Conservation (phyloP, 2,113 vertebrate species). For the Micronycteris hirsuta region DNA sequence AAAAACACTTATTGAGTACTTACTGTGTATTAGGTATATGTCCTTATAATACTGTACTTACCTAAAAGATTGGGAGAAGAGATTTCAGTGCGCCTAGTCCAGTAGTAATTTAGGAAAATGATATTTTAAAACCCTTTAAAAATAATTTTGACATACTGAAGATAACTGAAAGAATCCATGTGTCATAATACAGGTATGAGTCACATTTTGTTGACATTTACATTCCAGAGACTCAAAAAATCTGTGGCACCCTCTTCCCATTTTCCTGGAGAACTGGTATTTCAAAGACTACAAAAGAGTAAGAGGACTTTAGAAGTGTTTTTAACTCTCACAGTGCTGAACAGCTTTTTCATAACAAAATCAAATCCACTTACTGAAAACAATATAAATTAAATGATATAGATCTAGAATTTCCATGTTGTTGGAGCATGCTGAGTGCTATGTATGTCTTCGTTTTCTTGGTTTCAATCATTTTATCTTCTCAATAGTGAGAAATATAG, state of each 20-base stretch:
- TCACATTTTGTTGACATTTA: background rate
- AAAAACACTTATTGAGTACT: background rate
- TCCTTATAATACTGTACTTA: background rate
- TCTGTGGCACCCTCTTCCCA: background rate
- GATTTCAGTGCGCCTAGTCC: background rate
- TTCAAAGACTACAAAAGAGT: background rate
- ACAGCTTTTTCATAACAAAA: background rate
- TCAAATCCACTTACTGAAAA: background rate
- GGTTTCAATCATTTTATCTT: background rate
- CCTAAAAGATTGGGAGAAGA: background rate
- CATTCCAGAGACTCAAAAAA: background rate
- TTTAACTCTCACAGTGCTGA: background rate
- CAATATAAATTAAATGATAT: background rate
- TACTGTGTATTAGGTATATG: background rate
- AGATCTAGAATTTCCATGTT: slow-evolving; percentile 19
- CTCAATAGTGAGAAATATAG: background rate
- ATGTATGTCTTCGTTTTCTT: background rate
- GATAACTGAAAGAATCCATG: background rate
- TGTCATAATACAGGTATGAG: background rate
- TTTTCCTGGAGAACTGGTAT: background rate
- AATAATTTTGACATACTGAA: background rate
- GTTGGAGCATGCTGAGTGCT: background rate
- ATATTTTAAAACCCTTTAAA: background rate
- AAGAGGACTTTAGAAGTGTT: background rate
- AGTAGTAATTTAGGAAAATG: background rate